These are phyloP conservation scores for Medauroidea extradentata DNA, from an alignment of 1,140 invertebrate genomes.

Conservation along the genomic window DNA sequence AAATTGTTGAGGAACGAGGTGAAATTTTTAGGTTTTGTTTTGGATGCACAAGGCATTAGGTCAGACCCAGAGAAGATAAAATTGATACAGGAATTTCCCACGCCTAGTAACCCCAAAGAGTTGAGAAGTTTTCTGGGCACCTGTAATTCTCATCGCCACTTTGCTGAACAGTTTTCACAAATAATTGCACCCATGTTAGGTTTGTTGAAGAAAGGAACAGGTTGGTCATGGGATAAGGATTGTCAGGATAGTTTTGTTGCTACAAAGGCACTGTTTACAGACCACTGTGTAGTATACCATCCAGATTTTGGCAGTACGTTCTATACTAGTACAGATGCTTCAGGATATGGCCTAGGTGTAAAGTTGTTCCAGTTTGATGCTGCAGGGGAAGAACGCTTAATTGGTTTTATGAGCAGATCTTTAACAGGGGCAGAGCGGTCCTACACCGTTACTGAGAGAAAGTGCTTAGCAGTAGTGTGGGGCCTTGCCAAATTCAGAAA, in stretches of 20 bases:
- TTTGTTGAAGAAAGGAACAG: not conserved
- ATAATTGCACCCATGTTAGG: not conserved
- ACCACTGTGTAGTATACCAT: not conserved
- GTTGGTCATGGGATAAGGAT: not conserved
- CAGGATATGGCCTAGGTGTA: not conserved
- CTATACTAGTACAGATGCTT: not conserved
- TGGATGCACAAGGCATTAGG: constrained; percentile 1
- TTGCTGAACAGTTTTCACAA: not conserved
- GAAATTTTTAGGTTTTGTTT: constrained; percentile 15
- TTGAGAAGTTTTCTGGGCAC: constrained; percentile 20
- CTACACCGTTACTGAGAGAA: not conserved
- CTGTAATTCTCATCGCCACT: constrained; percentile 15
- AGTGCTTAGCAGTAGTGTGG: not conserved
- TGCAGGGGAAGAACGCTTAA: not conserved
- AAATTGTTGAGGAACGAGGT: constrained; percentile 15
- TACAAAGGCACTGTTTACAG: not conserved
- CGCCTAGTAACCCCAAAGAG: constrained; percentile 15
- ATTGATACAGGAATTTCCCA: constrained; percentile 7
- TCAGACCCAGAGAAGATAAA: constrained; percentile 5
- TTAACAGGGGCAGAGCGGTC: not conserved
- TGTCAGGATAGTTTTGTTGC: not conserved
- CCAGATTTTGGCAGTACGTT: not conserved
- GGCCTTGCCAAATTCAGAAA: not conserved
- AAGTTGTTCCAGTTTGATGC: not conserved
- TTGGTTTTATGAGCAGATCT: not conserved